A percentile compares a stretch with the other conserved stretches of the same genome.
These are phyloP conservation scores for Drosophila pectinifera DNA, from an alignment of 1,140 invertebrate genomes.

Conservation along the genomic window DNA sequence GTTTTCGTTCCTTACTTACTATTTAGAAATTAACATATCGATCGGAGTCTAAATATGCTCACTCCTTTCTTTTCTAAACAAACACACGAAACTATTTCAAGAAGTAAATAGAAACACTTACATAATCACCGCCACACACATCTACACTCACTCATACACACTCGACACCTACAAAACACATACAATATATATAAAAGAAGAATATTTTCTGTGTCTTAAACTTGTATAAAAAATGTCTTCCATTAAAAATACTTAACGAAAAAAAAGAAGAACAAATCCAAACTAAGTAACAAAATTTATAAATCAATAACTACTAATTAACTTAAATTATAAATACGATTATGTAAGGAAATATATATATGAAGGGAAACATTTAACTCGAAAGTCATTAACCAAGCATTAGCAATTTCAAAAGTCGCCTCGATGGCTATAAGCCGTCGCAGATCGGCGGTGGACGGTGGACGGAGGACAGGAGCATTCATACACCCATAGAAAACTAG, in stretches of 20 bases:
- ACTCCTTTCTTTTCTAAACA: slow-evolving; percentile 47
- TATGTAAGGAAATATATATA: slow-evolving; percentile 62
- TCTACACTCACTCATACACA: slow-evolving; percentile 38
- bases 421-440: slow-evolving; percentile 57
- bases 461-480: slow-evolving; percentile 32
- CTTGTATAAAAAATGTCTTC: slow-evolving; percentile 85
- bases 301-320: slow-evolving; percentile 74
- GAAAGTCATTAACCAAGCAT: slow-evolving; percentile 60
- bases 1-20: slow-evolving; percentile 34
- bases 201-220: slow-evolving; percentile 85
- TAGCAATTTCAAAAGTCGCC: slow-evolving; percentile 52
- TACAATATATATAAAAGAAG: slow-evolving; percentile 70
- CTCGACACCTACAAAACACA: slow-evolving; percentile 34
- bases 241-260: slow-evolving; percentile 82
- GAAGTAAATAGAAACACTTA: slow-evolving; percentile 26
- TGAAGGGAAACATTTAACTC: slow-evolving; percentile 55
- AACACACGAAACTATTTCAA: slow-evolving; percentile 53
- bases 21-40: slow-evolving; percentile 69
- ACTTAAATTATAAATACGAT: slow-evolving; percentile 68
- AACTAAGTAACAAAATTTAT: slow-evolving; percentile 60
- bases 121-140: slow-evolving; percentile 23
- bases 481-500: slow-evolving; percentile 51
- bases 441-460: slow-evolving; percentile 7
- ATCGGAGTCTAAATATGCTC: slow-evolving; percentile 44
- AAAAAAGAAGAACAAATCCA: slow-evolving; percentile 41